Conservation (phyloP, 2,888 invertebrate genomes). For the Exephanes ischioxanthus region DNA sequence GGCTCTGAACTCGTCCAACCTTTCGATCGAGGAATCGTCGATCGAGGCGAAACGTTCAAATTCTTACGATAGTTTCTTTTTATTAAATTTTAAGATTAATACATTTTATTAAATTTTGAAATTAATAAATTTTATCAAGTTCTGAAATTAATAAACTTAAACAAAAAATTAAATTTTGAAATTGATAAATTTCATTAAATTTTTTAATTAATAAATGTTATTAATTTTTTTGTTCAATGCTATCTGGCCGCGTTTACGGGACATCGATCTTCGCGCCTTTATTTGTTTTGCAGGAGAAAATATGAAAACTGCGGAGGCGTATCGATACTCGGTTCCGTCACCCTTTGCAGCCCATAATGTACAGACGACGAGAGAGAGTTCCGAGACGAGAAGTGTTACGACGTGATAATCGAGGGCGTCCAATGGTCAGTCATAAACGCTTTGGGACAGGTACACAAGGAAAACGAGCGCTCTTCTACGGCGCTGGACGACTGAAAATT, state of each 20-base stretch:
- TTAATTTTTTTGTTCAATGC: not conserved
- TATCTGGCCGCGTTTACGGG: not conserved
- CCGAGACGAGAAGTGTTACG: slow-evolving; percentile 21
- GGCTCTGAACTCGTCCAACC: not conserved
- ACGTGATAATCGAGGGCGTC: slow-evolving; percentile 55
- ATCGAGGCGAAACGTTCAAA: not conserved
- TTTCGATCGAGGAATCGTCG: not conserved
- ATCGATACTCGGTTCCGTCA: not conserved
- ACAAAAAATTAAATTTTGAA: not conserved
- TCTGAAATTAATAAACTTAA: too few species aligned
- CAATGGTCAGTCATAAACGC: slow-evolving; percentile 38
- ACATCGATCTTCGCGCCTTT: not conserved
- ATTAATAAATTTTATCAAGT: not conserved
- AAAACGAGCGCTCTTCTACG: slow-evolving; percentile 16
- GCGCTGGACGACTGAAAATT: slow-evolving; percentile 60
- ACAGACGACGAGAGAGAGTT: not conserved
- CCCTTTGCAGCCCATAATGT: slow-evolving; percentile 15
- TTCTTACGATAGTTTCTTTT: not conserved
- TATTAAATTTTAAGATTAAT: too few species aligned
- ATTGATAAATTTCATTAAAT: not conserved
- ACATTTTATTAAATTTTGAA: not conserved
- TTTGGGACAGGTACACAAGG: slow-evolving; percentile 32
- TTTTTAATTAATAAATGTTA: not conserved
- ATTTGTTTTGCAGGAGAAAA: not conserved
- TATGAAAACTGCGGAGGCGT: slow-evolving; percentile 2